These are phyloP conservation scores for Hypotaenidia philippensis DNA, from an alignment of 2,797 vertebrate species.

Conservation along the genomic window DNA sequence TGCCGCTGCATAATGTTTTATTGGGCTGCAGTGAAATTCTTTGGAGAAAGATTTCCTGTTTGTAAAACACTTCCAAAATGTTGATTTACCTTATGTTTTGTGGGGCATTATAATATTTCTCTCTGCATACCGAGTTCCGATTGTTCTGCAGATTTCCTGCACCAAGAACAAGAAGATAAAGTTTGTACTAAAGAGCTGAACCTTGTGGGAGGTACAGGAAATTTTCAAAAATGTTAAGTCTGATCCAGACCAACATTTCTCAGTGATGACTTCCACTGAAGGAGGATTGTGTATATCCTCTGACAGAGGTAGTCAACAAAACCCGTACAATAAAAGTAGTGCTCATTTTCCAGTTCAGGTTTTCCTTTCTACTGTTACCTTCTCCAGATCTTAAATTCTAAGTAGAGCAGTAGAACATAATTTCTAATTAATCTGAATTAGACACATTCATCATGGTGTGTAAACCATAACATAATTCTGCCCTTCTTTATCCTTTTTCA, in stretches of 20 bases:
- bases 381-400: background rate
- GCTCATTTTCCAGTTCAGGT: background rate
- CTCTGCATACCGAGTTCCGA: constrained; percentile 28
- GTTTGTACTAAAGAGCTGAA: background rate
- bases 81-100: constrained; percentile 15
- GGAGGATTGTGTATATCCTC: background rate
- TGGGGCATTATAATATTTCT: constrained; percentile 33
- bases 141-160: constrained; percentile 25
- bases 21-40: constrained; percentile 33
- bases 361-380: background rate
- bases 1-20: constrained; percentile 40
- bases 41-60: constrained; percentile 70
- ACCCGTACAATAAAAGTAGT: background rate
- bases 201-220: background rate
- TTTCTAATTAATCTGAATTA: background rate
- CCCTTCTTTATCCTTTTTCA: background rate
- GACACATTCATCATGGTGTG: background rate
- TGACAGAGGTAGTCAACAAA: background rate
- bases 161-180: constrained; percentile 21
- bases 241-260: background rate
- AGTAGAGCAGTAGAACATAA: background rate
- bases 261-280: background rate
- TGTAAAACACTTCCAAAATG: constrained; percentile 62
- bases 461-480: background rate
- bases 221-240: background rate